A percentile compares a stretch with the other conserved stretches of the same genome.
phyloP scores from a whole-genome alignment of 1,140 invertebrate genomes.

The Telenomus remus region DNA sequence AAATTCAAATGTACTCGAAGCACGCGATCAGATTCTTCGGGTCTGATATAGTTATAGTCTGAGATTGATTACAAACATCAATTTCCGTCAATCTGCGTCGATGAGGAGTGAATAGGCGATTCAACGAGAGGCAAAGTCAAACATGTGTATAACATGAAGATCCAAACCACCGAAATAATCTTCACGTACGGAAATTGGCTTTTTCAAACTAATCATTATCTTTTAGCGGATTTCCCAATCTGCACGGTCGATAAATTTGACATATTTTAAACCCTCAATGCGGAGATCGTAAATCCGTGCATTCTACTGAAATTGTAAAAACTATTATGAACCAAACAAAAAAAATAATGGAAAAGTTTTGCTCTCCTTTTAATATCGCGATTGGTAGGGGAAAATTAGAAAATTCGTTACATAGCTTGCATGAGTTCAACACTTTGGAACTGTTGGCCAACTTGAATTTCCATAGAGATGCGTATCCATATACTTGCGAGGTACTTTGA shows the following conservation, averaged over 20 bases:
- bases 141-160: conserved; percentile 41
- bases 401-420: too few relatives aligned
- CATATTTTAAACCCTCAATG: too few relatives aligned
- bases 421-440: too few relatives aligned
- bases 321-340: too few relatives aligned
- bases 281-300: too few relatives aligned
- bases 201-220: conserved; percentile 28
- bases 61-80: conserved; percentile 51
- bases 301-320: too few relatives aligned
- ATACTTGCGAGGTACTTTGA: conserved; percentile 18
- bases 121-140: conserved; percentile 37
- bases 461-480: background rate
- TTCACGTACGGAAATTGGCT: conserved; percentile 41
- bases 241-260: too few relatives aligned
- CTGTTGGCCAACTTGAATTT: too few relatives aligned
- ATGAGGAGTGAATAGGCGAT: conserved; percentile 35
- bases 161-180: conserved; percentile 40
- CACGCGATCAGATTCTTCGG: conserved; percentile 17
- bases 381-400: too few relatives aligned
- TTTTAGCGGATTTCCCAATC: conserved; percentile 28
- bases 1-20: too few relatives aligned
- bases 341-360: too few relatives aligned
- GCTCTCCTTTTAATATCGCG: too few relatives aligned
- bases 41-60: conserved; percentile 45
- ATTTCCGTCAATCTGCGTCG: conserved; percentile 47